phyloP scores from a whole-genome alignment of 2,797 vertebrate species.

The Notolabrus celidotus region DNA sequence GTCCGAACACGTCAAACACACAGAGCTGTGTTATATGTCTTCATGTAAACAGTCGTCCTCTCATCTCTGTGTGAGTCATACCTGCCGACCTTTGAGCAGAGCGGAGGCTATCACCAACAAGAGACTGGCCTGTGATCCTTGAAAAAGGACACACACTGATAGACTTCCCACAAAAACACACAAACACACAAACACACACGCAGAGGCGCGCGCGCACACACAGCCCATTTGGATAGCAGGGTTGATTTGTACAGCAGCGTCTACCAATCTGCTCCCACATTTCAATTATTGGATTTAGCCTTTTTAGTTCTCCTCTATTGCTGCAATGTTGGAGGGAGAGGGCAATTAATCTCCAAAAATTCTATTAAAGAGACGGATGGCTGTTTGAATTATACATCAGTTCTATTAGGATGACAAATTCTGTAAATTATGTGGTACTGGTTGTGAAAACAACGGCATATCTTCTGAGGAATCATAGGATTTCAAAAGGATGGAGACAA shows the following conservation, averaged over 20 bases:
- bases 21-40: conserved; percentile 9
- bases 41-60: conserved; percentile 44
- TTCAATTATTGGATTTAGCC: conserved; percentile 87
- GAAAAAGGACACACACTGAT: conserved; percentile 71
- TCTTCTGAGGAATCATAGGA: conserved; percentile 4
- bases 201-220: conserved; percentile 10
- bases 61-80: conserved; percentile 65
- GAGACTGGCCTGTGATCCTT: conserved; percentile 67
- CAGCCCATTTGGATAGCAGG: conserved; percentile 42
- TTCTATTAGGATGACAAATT: conserved; percentile 73
- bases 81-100: conserved; percentile 69
- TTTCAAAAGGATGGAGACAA: conserved; percentile 15
- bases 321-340: conserved; percentile 69
- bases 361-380: conserved; percentile 85
- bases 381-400: conserved; percentile 75
- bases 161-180: conserved; percentile 39
- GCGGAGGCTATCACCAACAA: conserved; percentile 49
- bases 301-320: conserved; percentile 72
- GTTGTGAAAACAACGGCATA: conserved; percentile 58
- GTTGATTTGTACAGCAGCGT: conserved; percentile 48
- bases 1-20: conserved; percentile 27
- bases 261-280: conserved; percentile 81
- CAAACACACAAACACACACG: conserved; percentile 18
- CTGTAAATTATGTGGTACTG: conserved; percentile 58
- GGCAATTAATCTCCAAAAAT: conserved; percentile 86